phyloP scores from a whole-genome alignment of 2,888 invertebrate species.

The Philonicus albiceps region DNA sequence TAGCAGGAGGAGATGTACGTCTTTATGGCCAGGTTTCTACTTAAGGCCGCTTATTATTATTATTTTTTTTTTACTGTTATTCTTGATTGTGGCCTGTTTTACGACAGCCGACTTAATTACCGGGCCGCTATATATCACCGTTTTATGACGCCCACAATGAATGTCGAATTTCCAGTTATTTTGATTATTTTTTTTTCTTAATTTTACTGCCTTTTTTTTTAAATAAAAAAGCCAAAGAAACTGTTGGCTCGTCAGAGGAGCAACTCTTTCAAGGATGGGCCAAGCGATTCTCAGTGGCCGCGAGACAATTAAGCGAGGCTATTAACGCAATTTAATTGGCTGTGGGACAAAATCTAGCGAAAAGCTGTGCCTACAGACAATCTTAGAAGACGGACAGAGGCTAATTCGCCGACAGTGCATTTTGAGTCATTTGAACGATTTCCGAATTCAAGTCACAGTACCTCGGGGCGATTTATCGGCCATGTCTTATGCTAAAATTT shows the following conservation, averaged over 20 bases:
- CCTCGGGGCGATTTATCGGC: background rate
- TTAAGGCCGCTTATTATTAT: too few relatives aligned
- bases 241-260: background rate
- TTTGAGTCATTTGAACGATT: background rate
- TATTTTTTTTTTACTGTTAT: background rate
- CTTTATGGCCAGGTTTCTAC: background rate
- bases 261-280: background rate
- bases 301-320: background rate
- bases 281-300: background rate
- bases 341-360: background rate
- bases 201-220: background rate
- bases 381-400: background rate
- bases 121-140: slow-evolving; percentile 4
- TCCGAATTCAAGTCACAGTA: background rate
- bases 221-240: background rate
- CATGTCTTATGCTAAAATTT: slow-evolving; percentile 4
- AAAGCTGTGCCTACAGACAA: background rate
- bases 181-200: background rate
- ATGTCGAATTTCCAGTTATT: slow-evolving; percentile 15
- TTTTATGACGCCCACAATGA: slow-evolving; percentile 28
- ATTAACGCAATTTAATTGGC: background rate
- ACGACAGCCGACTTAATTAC: background rate
- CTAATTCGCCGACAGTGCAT: background rate
- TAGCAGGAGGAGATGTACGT: background rate
- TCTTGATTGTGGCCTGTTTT: slow-evolving; percentile 20